Percentiles rank a stretch among this genome's conserved stretches.
Conservation (phyloP, 2,797 vertebrate genomes). For the Notoglanidium macrostoma region DNA sequence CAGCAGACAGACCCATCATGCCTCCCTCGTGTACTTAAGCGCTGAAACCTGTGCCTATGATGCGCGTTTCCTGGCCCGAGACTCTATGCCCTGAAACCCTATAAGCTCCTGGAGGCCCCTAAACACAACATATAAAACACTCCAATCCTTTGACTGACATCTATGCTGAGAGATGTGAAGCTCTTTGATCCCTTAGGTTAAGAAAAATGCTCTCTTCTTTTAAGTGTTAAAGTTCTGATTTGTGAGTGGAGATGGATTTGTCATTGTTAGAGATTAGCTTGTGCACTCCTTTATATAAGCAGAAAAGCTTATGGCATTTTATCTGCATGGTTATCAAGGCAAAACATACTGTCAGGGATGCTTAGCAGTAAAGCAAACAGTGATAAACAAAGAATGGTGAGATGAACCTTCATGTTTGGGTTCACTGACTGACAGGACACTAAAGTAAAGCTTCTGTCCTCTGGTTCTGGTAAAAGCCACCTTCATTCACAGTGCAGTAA, state of each 20-base stretch:
- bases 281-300: slow-evolving; percentile 10
- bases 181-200: slow-evolving; percentile 42
- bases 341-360: slow-evolving; percentile 37
- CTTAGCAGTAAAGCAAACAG: slow-evolving; percentile 33
- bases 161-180: slow-evolving; percentile 40
- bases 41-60: slow-evolving; percentile 45
- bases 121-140: slow-evolving; percentile 54
- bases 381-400: slow-evolving; percentile 38
- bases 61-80: slow-evolving; percentile 50
- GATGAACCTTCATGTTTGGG: slow-evolving; percentile 53
- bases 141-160: slow-evolving; percentile 46
- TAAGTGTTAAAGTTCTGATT: slow-evolving; percentile 24
- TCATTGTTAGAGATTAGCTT: slow-evolving; percentile 27
- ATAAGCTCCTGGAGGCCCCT: slow-evolving; percentile 50
- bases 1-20: slow-evolving; percentile 39
- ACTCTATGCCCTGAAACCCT: slow-evolving; percentile 49
- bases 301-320: slow-evolving; percentile 9
- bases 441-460: slow-evolving; percentile 40
- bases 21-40: slow-evolving; percentile 44
- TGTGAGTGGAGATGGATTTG: background rate
- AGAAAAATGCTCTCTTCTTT: slow-evolving; percentile 26
- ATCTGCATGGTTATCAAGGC: slow-evolving; percentile 29
- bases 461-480: slow-evolving; percentile 49
- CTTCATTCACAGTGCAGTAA: slow-evolving; percentile 52
- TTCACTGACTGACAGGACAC: slow-evolving; percentile 55